Base-by-base conservation (phyloP, 2,888 invertebrate genomes). In the Dyspetes luteomarginatus region DNA sequence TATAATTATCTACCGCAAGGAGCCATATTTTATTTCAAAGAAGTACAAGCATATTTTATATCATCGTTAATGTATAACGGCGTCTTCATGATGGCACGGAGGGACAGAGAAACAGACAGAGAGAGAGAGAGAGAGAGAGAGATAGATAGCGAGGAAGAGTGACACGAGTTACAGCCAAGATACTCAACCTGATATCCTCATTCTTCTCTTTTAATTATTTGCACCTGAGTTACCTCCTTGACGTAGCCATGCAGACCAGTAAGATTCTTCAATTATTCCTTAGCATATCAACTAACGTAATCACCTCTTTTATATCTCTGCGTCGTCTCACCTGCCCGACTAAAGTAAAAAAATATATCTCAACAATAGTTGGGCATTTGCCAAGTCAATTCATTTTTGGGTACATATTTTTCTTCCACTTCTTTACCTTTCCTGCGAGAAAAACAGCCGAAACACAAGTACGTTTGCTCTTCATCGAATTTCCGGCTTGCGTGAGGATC, bases 151-250 rank as follows among this genome's bases (percentile, higher is more conserved):
- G 36, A 36, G 36, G 2, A 36, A 12, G 12, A 12, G 48, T 17
- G 48, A 48, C n/a, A 17, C 48, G 7, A 62, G 41, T 67, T 62
- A 62, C 52, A 55, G 45, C 52, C 48, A 15, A 62, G 30, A 41
- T 62, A 73, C 67, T 73, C 15, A 24, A 68, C 67, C 68, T 67
- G 67, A 78, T 52, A 73, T 67, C 67, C 43, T 55, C 67, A 67
- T 67, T 65, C 36, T 68, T 73, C 62, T 62, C 67, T 73, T 67
- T 67, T 72, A 73, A 78, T 78, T 78, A 73, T 73, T 68, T 73
- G 41, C 55, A 2, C 60, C 45, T 45, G 62, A 50, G 52, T 78
- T 62, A 30, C 48, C 4, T 26, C 41, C 36, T 36, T 71, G n/a
- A 0, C 15, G 30, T 15, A 30, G n/a, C n/a, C 22, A 22, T 64